phyloP scores from a whole-genome alignment of 2,888 invertebrate species.

The Chrysolina americana region DNA sequence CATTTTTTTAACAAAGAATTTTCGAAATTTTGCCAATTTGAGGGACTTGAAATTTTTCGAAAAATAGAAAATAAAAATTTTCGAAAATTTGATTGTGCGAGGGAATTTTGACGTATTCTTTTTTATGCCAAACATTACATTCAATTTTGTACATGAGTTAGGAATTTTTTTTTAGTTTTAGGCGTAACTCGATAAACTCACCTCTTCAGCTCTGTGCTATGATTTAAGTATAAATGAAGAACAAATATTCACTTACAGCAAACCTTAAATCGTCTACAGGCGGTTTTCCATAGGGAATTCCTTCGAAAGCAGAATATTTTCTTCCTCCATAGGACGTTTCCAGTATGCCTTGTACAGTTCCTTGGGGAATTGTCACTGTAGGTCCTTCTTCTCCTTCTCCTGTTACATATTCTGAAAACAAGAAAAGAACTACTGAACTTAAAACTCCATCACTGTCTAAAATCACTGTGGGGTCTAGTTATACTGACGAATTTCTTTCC shows the following conservation, averaged over 20 bases:
- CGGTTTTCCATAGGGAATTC: slow-evolving; percentile 59
- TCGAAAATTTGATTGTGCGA: too few species aligned
- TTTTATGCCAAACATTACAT: too few species aligned
- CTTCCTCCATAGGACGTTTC: slow-evolving; percentile 54
- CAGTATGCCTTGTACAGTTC: slow-evolving; percentile 52
- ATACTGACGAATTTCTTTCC: background rate
- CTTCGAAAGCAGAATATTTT: slow-evolving; percentile 56
- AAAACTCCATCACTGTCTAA: background rate
- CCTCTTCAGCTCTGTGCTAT: background rate
- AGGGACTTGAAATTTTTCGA: too few species aligned
- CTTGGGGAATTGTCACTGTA: slow-evolving; percentile 49
- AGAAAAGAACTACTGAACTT: background rate
- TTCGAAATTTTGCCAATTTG: too few species aligned
- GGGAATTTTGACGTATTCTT: too few species aligned
- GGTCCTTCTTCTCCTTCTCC: slow-evolving; percentile 28
- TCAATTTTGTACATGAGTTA: too few species aligned
- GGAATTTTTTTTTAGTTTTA: too few species aligned
- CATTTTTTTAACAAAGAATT: too few species aligned
- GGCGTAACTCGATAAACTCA: too few species aligned
- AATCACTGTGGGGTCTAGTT: background rate
- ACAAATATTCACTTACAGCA: slow-evolving; percentile 43
- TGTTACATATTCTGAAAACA: background rate
- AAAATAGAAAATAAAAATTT: too few species aligned
- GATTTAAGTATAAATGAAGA: too few species aligned
- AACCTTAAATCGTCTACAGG: slow-evolving; percentile 58